phyloP scores from a whole-genome alignment of 2,113 vertebrate species.

The Tetrao urogallus region DNA sequence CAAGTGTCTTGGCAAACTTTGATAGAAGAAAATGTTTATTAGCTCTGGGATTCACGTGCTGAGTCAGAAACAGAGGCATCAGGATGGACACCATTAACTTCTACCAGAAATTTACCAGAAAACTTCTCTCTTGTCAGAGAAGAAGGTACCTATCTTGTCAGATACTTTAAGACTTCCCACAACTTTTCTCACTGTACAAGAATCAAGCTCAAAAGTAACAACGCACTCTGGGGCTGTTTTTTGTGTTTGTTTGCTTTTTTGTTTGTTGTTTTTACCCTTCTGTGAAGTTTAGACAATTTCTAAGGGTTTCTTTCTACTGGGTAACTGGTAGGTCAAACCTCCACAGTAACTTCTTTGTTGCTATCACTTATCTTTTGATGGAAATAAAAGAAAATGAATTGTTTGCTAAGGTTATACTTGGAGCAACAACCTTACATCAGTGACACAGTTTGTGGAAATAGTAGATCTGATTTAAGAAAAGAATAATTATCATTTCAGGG shows the following conservation, averaged over 20 bases:
- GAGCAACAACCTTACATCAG: not conserved
- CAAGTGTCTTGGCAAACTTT: not conserved
- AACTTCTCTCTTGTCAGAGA: not conserved
- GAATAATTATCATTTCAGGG: not conserved
- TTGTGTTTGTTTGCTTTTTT: not conserved
- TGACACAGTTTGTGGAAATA: not conserved
- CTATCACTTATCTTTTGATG: not conserved
- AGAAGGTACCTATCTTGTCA: not conserved
- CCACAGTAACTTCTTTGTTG: not conserved
- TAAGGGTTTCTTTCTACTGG: not conserved
- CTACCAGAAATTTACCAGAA: not conserved
- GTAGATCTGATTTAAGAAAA: not conserved
- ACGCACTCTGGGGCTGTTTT: not conserved
- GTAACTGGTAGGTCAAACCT: not conserved
- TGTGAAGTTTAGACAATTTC: not conserved
- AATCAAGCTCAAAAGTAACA: not conserved
- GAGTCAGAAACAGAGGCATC: not conserved
- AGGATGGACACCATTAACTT: not conserved
- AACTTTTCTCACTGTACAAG: not conserved
- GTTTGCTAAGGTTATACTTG: not conserved
- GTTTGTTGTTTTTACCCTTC: not conserved
- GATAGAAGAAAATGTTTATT: not conserved
- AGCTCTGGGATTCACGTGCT: not conserved
- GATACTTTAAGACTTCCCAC: not conserved
- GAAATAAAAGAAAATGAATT: not conserved